Evolutionary conservation across 2,113 vertebrate genomes (phyloP).

Genomic region (Perca schrenkii): DNA sequence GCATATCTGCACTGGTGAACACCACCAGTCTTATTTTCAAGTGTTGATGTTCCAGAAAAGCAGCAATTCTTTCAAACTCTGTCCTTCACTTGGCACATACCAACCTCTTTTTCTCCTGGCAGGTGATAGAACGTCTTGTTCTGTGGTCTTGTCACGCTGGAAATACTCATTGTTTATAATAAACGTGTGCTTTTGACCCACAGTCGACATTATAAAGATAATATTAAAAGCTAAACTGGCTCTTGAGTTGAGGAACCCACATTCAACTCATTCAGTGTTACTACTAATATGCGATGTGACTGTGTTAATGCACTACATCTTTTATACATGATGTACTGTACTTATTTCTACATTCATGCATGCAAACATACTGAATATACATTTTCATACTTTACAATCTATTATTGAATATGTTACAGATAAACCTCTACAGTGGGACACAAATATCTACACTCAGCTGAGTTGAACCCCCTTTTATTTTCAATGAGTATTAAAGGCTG

Average conservation of each 20-base stretch:
- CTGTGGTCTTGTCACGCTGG: neutral
- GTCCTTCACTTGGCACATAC: neutral
- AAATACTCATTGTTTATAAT: constrained; percentile 3
- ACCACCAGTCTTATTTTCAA: constrained; percentile 8
- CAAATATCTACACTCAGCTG: neutral
- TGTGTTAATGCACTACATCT: neutral
- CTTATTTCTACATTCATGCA: neutral
- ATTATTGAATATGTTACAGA: neutral
- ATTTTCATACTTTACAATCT: neutral
- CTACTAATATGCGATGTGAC: neutral
- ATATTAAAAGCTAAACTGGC: neutral
- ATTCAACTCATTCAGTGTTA: neutral
- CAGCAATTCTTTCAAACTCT: neutral
- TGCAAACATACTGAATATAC: neutral
- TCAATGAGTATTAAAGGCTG: neutral
- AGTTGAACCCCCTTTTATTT: neutral
- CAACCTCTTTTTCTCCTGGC: neutral
- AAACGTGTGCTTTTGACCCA: neutral
- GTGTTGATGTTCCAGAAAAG: neutral
- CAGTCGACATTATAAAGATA: neutral
- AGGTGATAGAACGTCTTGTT: neutral
- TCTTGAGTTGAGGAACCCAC: neutral
- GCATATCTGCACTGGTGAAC: neutral
- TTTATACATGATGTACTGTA: neutral
- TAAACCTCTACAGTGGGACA: neutral